Evolutionary conservation across 2,888 invertebrate species (phyloP).

Genomic region (Tridacna crocea): DNA sequence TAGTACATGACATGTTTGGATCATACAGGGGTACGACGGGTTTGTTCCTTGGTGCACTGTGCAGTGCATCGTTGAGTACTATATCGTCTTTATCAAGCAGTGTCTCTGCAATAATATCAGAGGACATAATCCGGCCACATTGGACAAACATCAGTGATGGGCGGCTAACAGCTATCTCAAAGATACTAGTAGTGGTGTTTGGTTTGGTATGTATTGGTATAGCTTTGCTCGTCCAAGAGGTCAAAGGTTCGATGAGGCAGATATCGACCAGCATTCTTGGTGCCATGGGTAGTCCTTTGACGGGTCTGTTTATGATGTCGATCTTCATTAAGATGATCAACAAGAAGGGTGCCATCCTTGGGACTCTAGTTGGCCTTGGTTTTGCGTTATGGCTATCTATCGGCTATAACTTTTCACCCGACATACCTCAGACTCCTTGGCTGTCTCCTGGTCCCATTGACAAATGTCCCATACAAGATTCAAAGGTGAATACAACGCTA

Average conservation of each 20-base stretch:
- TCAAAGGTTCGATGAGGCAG: conserved; percentile 48
- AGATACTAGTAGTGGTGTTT: conserved; percentile 35
- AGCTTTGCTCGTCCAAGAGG: conserved; percentile 39
- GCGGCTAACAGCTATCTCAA: conserved; percentile 30
- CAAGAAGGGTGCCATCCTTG: conserved; percentile 61
- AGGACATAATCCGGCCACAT: conserved; percentile 27
- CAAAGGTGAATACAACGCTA: neutral
- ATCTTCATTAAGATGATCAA: conserved; percentile 43
- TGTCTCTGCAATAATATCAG: conserved; percentile 40
- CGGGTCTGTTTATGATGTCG: conserved; percentile 45
- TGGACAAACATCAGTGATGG: conserved; percentile 22
- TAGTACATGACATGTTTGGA: conserved; percentile 46
- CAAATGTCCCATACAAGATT: conserved; percentile 36
- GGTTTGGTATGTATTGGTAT: conserved; percentile 41
- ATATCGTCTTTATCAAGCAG: conserved; percentile 45
- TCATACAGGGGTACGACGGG: conserved; percentile 32
- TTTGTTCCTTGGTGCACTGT: conserved; percentile 38
- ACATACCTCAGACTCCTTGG: conserved; percentile 55
- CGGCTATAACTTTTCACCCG: conserved; percentile 63
- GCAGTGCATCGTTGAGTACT: conserved; percentile 46
- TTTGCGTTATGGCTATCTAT: conserved; percentile 60
- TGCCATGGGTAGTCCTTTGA: conserved; percentile 34
- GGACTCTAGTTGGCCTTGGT: conserved; percentile 49
- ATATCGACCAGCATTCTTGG: conserved; percentile 43
- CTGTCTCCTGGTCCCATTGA: conserved; percentile 65